Evolutionary conservation across 1,140 invertebrate species (phyloP).

Genomic region (Diachasma alloeum): DNA sequence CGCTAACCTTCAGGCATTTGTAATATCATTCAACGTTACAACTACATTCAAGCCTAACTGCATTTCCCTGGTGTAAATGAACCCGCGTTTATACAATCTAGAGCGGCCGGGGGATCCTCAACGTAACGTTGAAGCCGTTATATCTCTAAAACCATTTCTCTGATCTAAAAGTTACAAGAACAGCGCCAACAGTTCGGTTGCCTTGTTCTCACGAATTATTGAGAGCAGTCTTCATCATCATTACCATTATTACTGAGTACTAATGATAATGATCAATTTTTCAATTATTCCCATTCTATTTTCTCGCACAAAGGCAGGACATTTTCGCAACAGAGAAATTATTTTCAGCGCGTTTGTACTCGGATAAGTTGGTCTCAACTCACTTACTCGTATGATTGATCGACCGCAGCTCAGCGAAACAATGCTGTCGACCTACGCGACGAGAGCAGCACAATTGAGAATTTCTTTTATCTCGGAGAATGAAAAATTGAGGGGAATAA

Average conservation of each 20-base stretch:
- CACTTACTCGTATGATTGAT: background rate
- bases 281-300: background rate
- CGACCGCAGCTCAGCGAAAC: background rate
- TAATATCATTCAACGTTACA: background rate
- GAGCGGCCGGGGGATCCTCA: background rate
- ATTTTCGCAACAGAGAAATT: no score
- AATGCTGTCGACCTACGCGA: background rate
- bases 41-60: background rate
- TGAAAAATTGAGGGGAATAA: background rate
- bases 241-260: no score
- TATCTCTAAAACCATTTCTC: background rate
- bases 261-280: background rate
- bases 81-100: background rate
- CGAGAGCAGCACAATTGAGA: background rate
- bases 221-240: background rate
- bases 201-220: slow-evolving; percentile 6
- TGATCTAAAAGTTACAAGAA: background rate
- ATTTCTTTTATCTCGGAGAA: background rate
- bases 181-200: background rate
- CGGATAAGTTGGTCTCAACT: background rate
- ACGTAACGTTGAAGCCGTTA: slow-evolving; percentile 9
- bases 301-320: no score
- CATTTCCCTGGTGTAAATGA: slow-evolving; percentile 1
- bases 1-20: background rate
- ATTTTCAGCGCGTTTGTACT: background rate